phyloP scores from a whole-genome alignment of 1,140 invertebrate genomes.

The Lepidurus arcticus region DNA sequence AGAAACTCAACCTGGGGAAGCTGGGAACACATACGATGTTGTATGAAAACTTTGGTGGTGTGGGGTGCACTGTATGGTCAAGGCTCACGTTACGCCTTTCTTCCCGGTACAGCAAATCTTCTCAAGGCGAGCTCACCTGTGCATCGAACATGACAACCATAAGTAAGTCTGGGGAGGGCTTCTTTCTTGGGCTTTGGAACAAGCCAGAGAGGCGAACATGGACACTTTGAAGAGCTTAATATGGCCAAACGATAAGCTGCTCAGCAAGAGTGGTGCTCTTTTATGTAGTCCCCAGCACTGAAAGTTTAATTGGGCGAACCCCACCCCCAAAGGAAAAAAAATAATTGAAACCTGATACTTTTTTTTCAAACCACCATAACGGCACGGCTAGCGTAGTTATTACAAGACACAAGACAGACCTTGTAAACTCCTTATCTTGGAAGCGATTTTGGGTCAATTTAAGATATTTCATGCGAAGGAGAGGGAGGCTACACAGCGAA shows the following conservation, averaged over 20 bases:
- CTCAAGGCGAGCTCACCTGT: not conserved
- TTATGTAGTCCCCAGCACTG: not conserved
- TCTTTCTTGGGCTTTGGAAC: too few relatives aligned
- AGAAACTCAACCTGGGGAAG: not conserved
- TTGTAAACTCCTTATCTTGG: constrained; percentile 16
- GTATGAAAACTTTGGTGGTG: too few relatives aligned
- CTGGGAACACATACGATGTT: not conserved
- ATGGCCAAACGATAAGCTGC: not conserved
- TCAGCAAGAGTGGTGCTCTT: not conserved
- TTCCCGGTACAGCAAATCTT: not conserved
- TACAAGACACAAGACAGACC: constrained; percentile 21
- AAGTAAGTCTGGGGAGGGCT: too few relatives aligned
- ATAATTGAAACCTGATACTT: not conserved
- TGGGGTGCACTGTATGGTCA: not conserved
- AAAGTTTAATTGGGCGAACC: not conserved
- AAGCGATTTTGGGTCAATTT: constrained; percentile 10
- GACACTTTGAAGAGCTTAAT: not conserved
- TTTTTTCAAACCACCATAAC: not conserved
- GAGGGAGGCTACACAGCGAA: not conserved
- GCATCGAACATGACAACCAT: not conserved
- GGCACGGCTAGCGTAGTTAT: not conserved
- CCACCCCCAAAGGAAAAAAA: not conserved
- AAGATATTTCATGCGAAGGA: not conserved
- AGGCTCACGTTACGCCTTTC: not conserved
- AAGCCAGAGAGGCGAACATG: not conserved